Conservation (phyloP, 1,140 invertebrate species). For the Nomia melanderi region DNA sequence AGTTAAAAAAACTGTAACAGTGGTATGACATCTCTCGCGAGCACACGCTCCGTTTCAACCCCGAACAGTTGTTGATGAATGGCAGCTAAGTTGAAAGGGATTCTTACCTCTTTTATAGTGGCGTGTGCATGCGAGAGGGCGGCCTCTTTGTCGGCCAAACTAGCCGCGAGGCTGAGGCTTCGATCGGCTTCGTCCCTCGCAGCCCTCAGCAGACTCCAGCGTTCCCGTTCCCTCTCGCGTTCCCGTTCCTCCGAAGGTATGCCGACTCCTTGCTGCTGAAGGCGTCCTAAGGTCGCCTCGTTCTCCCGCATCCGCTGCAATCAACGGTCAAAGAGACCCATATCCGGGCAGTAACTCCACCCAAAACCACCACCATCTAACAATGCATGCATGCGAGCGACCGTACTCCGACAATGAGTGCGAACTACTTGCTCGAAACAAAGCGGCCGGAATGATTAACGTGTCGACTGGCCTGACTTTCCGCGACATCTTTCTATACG, state of each 20-base stretch:
- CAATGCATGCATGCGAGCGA: constrained; percentile 43
- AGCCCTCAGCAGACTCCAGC: constrained; percentile 92
- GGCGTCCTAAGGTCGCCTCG: constrained; percentile 86
- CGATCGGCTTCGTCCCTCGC: constrained; percentile 94
- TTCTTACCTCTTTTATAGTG: constrained; percentile 88
- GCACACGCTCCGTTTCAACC: no score
- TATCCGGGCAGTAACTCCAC: constrained; percentile 80
- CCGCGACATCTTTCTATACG: no score
- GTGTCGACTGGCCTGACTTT: background rate
- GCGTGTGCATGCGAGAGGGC: constrained; percentile 91
- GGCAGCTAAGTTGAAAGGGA: background rate
- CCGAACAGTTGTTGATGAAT: no score
- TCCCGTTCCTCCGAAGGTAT: constrained; percentile 85
- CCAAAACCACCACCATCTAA: constrained; percentile 65
- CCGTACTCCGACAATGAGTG: constrained; percentile 26
- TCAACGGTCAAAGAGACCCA: constrained; percentile 81
- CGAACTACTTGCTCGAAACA: constrained; percentile 9
- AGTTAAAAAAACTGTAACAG: no score
- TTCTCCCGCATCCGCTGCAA: constrained; percentile 88
- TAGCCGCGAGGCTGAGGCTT: constrained; percentile 91
- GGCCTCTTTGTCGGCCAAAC: constrained; percentile 91
- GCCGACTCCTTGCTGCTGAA: constrained; percentile 75
- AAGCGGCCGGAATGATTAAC: constrained; percentile 8
- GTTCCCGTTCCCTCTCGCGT: constrained; percentile 90
- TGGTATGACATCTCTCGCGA: no score